These are phyloP conservation scores for Drosophila nebulosa DNA, from an alignment of 1,140 invertebrate species.

Conservation along the genomic window DNA sequence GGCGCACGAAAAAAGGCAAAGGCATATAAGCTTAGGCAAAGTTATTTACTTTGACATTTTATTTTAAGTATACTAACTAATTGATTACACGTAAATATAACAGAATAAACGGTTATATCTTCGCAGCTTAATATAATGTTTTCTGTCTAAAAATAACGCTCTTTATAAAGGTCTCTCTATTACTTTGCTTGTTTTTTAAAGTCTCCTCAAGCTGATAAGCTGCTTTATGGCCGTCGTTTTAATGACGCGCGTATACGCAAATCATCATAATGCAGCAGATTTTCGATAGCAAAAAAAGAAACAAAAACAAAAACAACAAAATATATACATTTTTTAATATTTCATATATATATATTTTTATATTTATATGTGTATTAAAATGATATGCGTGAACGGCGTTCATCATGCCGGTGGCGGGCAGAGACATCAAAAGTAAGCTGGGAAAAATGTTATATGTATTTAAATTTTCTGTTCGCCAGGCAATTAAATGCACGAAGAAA, in stretches of 20 bases:
- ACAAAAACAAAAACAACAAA: no score
- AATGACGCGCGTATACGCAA: background rate
- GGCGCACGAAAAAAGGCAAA: no score
- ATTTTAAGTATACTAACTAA: background rate
- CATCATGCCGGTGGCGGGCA: background rate
- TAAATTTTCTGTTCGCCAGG: background rate
- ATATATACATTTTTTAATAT: no score
- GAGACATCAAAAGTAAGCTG: background rate
- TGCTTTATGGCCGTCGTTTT: background rate
- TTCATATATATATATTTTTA: background rate
- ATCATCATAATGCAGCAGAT: background rate
- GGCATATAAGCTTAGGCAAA: no score
- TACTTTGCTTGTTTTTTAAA: background rate
- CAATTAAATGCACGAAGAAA: conserved; percentile 24
- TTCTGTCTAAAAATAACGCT: background rate
- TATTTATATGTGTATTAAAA: background rate
- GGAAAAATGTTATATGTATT: background rate
- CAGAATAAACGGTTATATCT: background rate
- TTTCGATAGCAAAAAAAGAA: background rate
- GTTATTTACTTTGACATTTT: no score
- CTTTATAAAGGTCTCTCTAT: background rate
- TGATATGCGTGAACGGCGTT: background rate
- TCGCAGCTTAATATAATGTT: background rate
- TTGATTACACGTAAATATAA: background rate
- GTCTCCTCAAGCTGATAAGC: background rate